Evolutionary conservation across 2,113 vertebrate species (phyloP), one percentile per base, ranked within the genome.

Genomic region (Myiagra hebetior): DNA sequence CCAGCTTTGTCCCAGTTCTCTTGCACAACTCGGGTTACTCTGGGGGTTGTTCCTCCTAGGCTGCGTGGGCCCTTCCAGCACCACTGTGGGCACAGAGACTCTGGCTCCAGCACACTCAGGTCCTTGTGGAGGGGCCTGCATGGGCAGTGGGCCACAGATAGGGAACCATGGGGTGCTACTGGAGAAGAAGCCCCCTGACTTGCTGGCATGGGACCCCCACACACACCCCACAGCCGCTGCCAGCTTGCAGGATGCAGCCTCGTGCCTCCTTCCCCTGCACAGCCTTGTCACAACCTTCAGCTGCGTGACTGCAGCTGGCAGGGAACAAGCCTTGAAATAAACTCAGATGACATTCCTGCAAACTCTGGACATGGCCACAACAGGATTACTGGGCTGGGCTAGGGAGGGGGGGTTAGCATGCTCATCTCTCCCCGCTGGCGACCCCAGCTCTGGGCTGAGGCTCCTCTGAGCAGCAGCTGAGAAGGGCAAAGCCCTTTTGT

Each of bases 271-370:
- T 74, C 41, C 37, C 57, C 79, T 63, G 81, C 85, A 8, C 93
- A 87, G 85, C 86, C 81, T 83, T 49, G 63, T 85, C 91, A 56
- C 95, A 91, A 30, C 89, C 86, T 78, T 92, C 64, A n/a, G 88
- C 92, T 88, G 92, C 33, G 10, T 94, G 96, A 96, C 86, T 77
- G 13, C 86, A 96, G 77, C 91, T 89, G 92, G 91, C 94, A 74
- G 89, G 50, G 91, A 92, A 41, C 28, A 5, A 95, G 91, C 88
- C 88, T 64, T 88, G 95, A 92, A 80, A 76, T 63, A 93, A 95
- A 84, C 92, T 77, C 88, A 7, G 42, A 17, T 86, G 95, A 95
- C 92, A 77, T 85, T 93, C 60, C 85, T 41, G 78, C 87, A 49
- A 73, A 49, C 88, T 49, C 49, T 78, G 11, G 91, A 78, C 92